These are phyloP conservation scores for Maniola hyperantus DNA, from an alignment of 2,888 invertebrate genomes.

Conservation along the genomic window DNA sequence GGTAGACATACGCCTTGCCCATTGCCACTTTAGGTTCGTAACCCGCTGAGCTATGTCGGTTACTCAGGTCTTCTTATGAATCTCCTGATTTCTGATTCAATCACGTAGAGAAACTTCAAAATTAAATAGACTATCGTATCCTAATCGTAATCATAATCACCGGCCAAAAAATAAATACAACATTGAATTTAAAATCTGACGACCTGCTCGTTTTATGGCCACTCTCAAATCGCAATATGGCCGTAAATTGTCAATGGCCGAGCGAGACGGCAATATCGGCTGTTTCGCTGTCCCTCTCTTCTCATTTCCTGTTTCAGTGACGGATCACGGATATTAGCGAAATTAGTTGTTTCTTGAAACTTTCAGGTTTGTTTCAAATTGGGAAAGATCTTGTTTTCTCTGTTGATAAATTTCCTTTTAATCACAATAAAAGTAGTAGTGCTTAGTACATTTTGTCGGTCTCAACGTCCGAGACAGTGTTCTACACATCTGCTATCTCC, in stretches of 20 bases:
- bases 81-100: too few relatives aligned
- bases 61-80: too few relatives aligned
- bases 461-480: too few relatives aligned
- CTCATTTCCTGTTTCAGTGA: constrained; percentile 37
- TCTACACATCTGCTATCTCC: too few relatives aligned
- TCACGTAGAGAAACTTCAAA: too few relatives aligned
- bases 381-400: background rate
- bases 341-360: constrained; percentile 29
- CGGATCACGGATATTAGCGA: constrained; percentile 25
- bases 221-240: constrained; percentile 7
- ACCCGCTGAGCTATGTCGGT: too few relatives aligned
- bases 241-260: constrained; percentile 26
- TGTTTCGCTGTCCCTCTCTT: constrained; percentile 28
- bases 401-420: constrained; percentile 8
- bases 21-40: too few relatives aligned
- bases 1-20: too few relatives aligned
- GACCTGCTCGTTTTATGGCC: background rate
- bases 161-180: background rate
- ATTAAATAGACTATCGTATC: background rate
- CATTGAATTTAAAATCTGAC: too few relatives aligned
- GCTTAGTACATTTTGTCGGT: background rate
- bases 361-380: constrained; percentile 6
- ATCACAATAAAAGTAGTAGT: constrained; percentile 8
- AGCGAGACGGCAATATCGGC: constrained; percentile 22
- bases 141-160: background rate